Base-by-base conservation (phyloP, 2,113 vertebrate genomes). In the Embiotoca jacksoni region DNA sequence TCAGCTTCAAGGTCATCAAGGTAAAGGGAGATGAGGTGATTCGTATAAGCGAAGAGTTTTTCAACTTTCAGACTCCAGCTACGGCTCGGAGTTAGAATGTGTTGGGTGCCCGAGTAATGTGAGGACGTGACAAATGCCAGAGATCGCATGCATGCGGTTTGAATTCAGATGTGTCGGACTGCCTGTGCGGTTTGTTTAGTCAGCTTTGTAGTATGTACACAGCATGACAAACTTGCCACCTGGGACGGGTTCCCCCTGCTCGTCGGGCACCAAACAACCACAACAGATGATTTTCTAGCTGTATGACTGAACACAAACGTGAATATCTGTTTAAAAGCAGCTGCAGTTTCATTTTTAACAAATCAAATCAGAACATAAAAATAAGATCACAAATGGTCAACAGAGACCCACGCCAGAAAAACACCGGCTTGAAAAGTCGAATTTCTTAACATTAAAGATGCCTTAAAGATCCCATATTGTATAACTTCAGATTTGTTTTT, bases 1-100 rank as follows among this genome's bases (percentile, higher is more conserved):
- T 99, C 91, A 98, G 95, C 94, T 99, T 99, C 92, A 98, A 97
- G 92, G 97, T 99, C 87, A 98, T 99, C 89, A 99, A 99, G 97
- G 98, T 98, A 92, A 81, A 61, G 9, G 13, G 8, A 37, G 44
- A 6, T 10, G 7, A 46, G 0, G 31, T 13, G 41, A 11, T 11
- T 23, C 6, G 41, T 13, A 9, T 44, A 37, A 5, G 37, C 37
- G 23, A 23, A 23, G 23, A 23, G 37, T 37, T 4, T 47, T n/a
- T 56, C 30, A 15, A 44, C 39, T 69, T 46, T 6, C 10, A 31
- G 39, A 16, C n/a, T 54, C n/a, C 35, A 66, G 47, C 36, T 23
- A 66, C 7, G 23, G 23, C 23, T 23, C 23, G 23, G 23, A 23
- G 23, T 23, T 23, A 23, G 23, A 23, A 23, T 23, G 23, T 23